Evolutionary conservation across 2,797 vertebrate genomes (phyloP).

Genomic region (Ctenopoma multispine): DNA sequence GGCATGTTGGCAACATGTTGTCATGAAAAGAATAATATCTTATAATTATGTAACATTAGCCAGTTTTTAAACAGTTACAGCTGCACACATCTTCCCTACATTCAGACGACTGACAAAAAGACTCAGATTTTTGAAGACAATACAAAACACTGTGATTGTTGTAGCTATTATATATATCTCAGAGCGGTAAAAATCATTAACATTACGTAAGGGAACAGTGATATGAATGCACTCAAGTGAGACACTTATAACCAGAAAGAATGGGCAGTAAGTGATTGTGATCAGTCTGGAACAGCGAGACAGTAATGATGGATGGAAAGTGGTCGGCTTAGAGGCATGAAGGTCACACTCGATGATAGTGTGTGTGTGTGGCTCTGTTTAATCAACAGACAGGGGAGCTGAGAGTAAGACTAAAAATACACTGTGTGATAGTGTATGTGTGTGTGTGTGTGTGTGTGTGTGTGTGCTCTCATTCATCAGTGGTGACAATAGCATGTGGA

Average conservation of each 20-base stretch:
- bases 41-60: neutral
- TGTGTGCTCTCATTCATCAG: slow-evolving; percentile 78
- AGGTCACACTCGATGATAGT: slow-evolving; percentile 78
- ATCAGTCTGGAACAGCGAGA: slow-evolving; percentile 72
- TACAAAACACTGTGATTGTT: neutral
- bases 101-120: slow-evolving; percentile 11
- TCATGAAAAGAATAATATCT: neutral
- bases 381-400: slow-evolving; percentile 73
- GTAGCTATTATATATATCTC: neutral
- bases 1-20: neutral
- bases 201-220: slow-evolving; percentile 51
- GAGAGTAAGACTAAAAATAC: slow-evolving; percentile 74
- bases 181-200: slow-evolving; percentile 51
- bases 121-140: slow-evolving; percentile 1
- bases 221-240: slow-evolving; percentile 54
- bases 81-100: neutral
- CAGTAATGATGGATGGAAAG: slow-evolving; percentile 77
- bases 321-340: slow-evolving; percentile 74
- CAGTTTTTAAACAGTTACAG: slow-evolving; percentile 3
- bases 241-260: slow-evolving; percentile 53
- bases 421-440: slow-evolving; percentile 2
- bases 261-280: slow-evolving; percentile 76
- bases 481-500: slow-evolving; percentile 80
- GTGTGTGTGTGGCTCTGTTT: slow-evolving; percentile 59
- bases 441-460: slow-evolving; percentile 14